These are phyloP conservation scores for Sphinx pinastri DNA, from an alignment of 2,888 invertebrate genomes.

Conservation along the genomic window DNA sequence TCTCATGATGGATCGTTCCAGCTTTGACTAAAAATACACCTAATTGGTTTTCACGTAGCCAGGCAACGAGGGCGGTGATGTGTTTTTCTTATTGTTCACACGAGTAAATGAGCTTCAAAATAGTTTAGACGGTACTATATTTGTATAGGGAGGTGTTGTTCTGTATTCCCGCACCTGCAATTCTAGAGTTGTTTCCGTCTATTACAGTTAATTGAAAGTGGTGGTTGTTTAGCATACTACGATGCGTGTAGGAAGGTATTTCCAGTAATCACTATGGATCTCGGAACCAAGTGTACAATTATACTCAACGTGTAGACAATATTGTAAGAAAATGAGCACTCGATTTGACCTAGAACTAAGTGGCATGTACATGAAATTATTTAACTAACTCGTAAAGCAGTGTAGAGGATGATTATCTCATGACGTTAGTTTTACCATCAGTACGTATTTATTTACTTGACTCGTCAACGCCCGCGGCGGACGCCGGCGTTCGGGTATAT, in stretches of 20 bases:
- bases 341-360: slow-evolving; percentile 3
- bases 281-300: slow-evolving; percentile 6
- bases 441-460: too few species aligned
- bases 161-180: background rate
- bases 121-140: background rate
- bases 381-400: background rate
- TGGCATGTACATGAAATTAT: background rate
- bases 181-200: background rate
- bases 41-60: slow-evolving; percentile 76
- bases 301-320: slow-evolving; percentile 7
- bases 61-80: slow-evolving; percentile 51
- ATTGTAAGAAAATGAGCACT: slow-evolving; percentile 12
- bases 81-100: slow-evolving; percentile 15
- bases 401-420: background rate
- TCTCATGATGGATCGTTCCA: slow-evolving; percentile 70
- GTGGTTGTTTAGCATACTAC: slow-evolving; percentile 6
- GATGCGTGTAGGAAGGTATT: slow-evolving; percentile 9
- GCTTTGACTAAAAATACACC: slow-evolving; percentile 72
- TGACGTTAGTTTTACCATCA: too few species aligned
- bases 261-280: background rate
- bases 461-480: too few species aligned
- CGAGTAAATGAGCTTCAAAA: slow-evolving; percentile 16
- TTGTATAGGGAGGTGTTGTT: background rate
- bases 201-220: background rate
- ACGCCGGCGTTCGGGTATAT: too few species aligned